These are phyloP conservation scores for Mystacornis crossleyi DNA, from an alignment of 2,113 vertebrate species.

Conservation along the genomic window DNA sequence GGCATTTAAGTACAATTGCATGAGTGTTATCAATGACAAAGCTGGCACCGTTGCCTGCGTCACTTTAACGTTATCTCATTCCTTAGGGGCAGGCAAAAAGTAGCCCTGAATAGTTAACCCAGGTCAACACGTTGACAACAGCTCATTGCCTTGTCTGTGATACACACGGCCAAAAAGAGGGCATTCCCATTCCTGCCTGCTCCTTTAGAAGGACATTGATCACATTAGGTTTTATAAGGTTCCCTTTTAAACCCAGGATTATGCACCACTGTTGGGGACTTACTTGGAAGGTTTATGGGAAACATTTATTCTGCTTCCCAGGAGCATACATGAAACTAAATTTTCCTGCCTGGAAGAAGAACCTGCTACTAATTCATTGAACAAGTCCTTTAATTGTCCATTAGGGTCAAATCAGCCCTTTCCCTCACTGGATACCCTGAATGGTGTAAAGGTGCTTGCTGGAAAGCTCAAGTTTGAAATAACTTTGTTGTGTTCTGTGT, in stretches of 20 bases:
- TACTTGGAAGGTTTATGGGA: background rate
- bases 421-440: background rate
- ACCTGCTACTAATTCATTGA: background rate
- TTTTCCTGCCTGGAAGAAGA: background rate
- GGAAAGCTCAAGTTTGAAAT: background rate
- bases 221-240: background rate
- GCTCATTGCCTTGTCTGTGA: background rate
- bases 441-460: background rate
- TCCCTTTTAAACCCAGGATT: background rate
- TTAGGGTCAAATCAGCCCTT: background rate
- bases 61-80: background rate
- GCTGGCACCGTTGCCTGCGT: background rate
- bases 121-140: background rate
- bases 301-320: background rate
- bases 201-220: background rate
- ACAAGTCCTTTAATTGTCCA: background rate
- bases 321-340: background rate
- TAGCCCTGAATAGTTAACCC: background rate
- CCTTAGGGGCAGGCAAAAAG: background rate
- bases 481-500: background rate
- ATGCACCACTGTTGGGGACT: background rate
- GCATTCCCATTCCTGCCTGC: background rate
- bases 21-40: background rate
- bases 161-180: rapidly evolving
- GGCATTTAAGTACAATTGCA: background rate